Evolutionary conservation across 2,888 invertebrate genomes (phyloP).

Genomic region (Cecidostiba fungosa): DNA sequence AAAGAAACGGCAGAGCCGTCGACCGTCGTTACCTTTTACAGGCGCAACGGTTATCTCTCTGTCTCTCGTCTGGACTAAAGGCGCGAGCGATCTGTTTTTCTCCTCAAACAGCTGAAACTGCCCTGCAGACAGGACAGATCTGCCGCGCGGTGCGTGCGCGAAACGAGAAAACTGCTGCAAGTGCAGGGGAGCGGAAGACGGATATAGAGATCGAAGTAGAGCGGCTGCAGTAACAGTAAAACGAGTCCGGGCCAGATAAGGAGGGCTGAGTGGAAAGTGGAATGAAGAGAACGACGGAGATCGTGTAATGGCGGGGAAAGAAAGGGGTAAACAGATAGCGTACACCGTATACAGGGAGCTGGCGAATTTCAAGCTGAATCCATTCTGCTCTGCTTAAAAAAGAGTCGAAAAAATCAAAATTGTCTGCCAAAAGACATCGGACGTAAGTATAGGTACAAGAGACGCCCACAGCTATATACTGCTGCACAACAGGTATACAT

Average conservation of each 20-base stretch:
- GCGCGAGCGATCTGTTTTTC: conserved; percentile 41
- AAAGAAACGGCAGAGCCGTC: conserved; percentile 42
- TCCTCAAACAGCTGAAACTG: conserved; percentile 38
- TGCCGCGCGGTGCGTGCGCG: neutral
- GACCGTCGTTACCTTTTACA: conserved; percentile 58
- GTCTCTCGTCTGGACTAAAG: conserved; percentile 10
- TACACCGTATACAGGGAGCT: neutral
- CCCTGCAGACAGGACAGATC: conserved; percentile 1
- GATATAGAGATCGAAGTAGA: neutral
- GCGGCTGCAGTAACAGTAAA: neutral
- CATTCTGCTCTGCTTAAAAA: too few species aligned
- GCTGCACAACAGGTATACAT: conserved; percentile 7
- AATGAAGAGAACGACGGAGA: neutral
- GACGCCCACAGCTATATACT: neutral
- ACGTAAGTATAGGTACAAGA: too few species aligned
- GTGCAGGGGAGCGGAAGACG: neutral
- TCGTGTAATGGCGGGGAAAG: neutral
- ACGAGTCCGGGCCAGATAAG: neutral
- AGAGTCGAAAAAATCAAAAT: too few species aligned
- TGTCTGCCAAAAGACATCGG: too few species aligned
- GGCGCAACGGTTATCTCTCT: conserved; percentile 42
- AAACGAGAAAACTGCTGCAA: conserved; percentile 7
- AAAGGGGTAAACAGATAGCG: neutral
- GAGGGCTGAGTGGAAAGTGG: neutral
- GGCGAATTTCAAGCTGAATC: conserved; percentile 40